Conservation (phyloP, 92 coral and sea anemone genomes). For the Parazoanthus darwini region DNA sequence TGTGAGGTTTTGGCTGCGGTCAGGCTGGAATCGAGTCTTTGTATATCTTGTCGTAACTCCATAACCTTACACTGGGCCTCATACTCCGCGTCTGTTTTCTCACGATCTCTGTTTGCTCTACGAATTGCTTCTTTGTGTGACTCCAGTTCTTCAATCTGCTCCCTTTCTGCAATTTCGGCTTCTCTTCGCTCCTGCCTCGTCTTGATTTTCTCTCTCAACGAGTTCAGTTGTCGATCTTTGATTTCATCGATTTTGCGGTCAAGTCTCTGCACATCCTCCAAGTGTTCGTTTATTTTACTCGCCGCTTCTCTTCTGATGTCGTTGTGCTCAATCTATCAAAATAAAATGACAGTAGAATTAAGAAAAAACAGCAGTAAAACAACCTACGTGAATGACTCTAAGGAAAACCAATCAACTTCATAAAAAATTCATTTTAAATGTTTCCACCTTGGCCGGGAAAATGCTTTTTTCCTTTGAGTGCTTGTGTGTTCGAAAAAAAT, state of each 20-base stretch:
- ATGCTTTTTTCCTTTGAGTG: too few relatives aligned
- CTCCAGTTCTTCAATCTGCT: conserved; percentile 17
- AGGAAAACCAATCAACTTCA: too few relatives aligned
- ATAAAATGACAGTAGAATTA: neutral
- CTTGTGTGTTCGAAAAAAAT: too few relatives aligned
- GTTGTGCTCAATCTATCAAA: neutral
- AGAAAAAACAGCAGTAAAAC: neutral
- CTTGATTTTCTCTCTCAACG: conserved; percentile 25
- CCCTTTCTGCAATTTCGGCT: conserved; percentile 26
- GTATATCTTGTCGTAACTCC: conserved; percentile 6
- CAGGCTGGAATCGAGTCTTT: neutral
- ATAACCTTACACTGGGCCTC: conserved; percentile 4
- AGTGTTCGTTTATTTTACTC: conserved; percentile 1
- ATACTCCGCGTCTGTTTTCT: neutral
- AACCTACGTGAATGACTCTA: too few relatives aligned
- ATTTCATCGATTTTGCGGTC: conserved; percentile 20
- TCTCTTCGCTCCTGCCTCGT: conserved; percentile 18
- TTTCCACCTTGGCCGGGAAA: neutral
- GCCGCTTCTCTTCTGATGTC: conserved; percentile 29
- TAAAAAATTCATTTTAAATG: too few relatives aligned
- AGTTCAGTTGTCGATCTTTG: conserved; percentile 9
- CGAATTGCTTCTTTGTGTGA: conserved; percentile 9
- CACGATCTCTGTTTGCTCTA: neutral
- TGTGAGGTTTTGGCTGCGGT: neutral
- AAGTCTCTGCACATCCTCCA: conserved; percentile 23